Percentiles rank a stretch among this genome's conserved stretches.
These are phyloP conservation scores for Platysternon megacephalum DNA, from an alignment of 2,113 vertebrate species.

Conservation along the genomic window DNA sequence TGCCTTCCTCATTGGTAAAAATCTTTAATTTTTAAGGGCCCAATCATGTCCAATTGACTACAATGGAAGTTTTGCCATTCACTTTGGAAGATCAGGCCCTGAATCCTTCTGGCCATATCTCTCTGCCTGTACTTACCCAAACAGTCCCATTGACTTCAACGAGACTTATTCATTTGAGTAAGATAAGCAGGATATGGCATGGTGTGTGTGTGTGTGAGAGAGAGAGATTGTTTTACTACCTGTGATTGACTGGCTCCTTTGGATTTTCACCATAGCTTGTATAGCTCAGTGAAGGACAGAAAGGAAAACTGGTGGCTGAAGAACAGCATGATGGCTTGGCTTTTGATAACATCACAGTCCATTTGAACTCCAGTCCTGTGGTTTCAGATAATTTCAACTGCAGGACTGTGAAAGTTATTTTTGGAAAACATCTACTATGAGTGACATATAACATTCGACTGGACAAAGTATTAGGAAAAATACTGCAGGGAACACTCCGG, in stretches of 20 bases:
- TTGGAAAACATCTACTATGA: constrained; percentile 29
- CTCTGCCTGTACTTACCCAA: background rate
- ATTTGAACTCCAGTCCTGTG: background rate
- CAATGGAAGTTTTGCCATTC: background rate
- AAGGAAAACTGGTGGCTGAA: background rate
- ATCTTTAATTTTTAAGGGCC: background rate
- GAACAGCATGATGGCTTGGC: background rate
- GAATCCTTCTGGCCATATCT: background rate
- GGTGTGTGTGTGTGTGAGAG: background rate
- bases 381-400: constrained; percentile 44
- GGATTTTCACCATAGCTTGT: background rate
- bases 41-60: background rate
- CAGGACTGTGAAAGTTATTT: constrained; percentile 39
- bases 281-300: background rate
- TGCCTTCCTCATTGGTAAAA: background rate
- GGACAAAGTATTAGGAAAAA: background rate
- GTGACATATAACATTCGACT: constrained; percentile 41
- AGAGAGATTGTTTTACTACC: background rate
- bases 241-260: constrained; percentile 5
- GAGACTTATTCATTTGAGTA: background rate
- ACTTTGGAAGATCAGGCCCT: background rate
- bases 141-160: background rate
- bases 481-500: constrained; percentile 15
- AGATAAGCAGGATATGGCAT: background rate
- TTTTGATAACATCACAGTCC: constrained; percentile 26